These are phyloP conservation scores for Ptilonorhynchus violaceus DNA, from an alignment of 2,113 vertebrate species.

Conservation along the genomic window DNA sequence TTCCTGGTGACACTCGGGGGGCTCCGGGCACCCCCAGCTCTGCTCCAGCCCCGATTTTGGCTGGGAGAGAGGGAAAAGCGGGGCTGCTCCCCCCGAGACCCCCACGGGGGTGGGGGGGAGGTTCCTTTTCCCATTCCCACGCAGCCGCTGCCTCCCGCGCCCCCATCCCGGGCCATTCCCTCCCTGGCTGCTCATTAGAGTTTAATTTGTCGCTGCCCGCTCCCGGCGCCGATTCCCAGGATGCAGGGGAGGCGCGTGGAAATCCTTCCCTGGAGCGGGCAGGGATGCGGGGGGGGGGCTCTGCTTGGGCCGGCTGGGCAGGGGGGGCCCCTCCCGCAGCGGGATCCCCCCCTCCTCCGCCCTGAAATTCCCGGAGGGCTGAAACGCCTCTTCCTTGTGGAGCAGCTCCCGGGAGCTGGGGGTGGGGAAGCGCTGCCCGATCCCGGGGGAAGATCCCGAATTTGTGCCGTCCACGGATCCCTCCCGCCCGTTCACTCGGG, in stretches of 20 bases:
- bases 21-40: neutral
- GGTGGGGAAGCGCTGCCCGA: accelerated
- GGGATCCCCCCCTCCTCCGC: neutral
- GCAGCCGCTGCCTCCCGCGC: neutral
- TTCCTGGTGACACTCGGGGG: neutral
- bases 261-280: neutral
- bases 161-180: neutral
- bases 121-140: neutral
- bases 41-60: neutral
- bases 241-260: neutral
- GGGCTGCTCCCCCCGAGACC: neutral
- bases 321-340: neutral
- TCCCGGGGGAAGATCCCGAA: neutral
- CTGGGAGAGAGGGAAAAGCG: accelerated
- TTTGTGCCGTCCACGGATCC: accelerated
- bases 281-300: neutral
- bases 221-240: neutral
- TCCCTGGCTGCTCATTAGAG: neutral
- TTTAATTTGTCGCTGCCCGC: neutral
- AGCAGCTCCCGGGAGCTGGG: neutral
- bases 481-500: neutral
- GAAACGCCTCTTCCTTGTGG: too few relatives aligned
- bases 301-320: neutral
- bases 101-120: neutral
- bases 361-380: neutral